Conservation (phyloP, 2,888 invertebrate species). For the Clunio marinus region DNA sequence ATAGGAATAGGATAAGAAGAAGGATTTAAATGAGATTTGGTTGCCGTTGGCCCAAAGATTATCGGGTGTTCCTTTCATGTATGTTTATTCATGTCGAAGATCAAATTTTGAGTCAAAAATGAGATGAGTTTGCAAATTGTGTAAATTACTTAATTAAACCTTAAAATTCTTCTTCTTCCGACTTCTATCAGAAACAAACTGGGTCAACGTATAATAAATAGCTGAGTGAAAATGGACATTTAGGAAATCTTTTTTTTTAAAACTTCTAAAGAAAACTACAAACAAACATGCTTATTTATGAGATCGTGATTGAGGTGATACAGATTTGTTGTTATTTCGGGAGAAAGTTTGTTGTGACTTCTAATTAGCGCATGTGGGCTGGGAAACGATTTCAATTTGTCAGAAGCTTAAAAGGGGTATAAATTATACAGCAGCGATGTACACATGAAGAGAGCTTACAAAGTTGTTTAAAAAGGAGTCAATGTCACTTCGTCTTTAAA, state of each 20-base stretch:
- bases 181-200: too few relatives aligned
- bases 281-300: not conserved
- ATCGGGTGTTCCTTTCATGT: too few relatives aligned
- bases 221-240: not conserved
- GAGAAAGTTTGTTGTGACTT: constrained; percentile 25
- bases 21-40: too few relatives aligned
- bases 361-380: constrained; percentile 10
- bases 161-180: not conserved
- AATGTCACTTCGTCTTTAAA: too few relatives aligned
- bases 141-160: too few relatives aligned
- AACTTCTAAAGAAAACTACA: not conserved
- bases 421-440: too few relatives aligned
- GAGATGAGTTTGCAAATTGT: not conserved
- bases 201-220: not conserved
- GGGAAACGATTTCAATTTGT: too few relatives aligned
- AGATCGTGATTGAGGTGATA: constrained; percentile 15
- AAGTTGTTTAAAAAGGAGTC: too few relatives aligned
- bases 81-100: not conserved
- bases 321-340: not conserved
- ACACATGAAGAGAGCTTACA: too few relatives aligned
- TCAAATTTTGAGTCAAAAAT: not conserved
- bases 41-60: too few relatives aligned
- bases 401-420: too few relatives aligned
- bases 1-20: not conserved
- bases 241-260: too few relatives aligned